These are phyloP conservation scores for Trypoxylon attenuatum DNA, from an alignment of 2,888 invertebrate species.

Conservation along the genomic window DNA sequence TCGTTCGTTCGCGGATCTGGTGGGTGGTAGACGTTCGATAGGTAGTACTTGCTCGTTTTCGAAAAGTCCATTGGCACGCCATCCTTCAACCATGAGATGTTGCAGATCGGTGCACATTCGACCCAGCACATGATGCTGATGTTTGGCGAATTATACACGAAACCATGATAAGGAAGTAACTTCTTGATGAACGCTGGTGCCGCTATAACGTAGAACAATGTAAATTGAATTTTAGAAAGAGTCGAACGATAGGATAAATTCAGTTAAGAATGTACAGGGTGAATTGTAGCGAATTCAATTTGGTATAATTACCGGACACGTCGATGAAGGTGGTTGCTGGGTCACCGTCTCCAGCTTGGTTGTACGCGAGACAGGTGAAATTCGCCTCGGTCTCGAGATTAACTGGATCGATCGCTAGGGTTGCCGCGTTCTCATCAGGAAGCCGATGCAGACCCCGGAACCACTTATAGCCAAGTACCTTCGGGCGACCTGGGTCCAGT, in stretches of 20 bases:
- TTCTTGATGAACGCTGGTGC: conserved; percentile 92
- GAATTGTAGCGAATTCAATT: neutral
- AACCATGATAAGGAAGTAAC: conserved; percentile 88
- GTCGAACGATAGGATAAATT: neutral
- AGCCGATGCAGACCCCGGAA: conserved; percentile 85
- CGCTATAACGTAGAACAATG: conserved; percentile 77
- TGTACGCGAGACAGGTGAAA: conserved; percentile 91
- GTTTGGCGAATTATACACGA: conserved; percentile 82
- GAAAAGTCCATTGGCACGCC: conserved; percentile 80
- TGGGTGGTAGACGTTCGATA: conserved; percentile 81
- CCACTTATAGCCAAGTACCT: conserved; percentile 86
- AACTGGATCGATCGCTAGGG: conserved; percentile 89
- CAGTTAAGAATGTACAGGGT: too few relatives aligned
- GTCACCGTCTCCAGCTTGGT: conserved; percentile 88
- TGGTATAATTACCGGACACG: conserved; percentile 77
- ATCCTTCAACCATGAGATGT: conserved; percentile 90
- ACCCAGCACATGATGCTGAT: conserved; percentile 88
- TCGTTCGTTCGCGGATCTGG: conserved; percentile 88
- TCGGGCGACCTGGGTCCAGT: conserved; percentile 88
- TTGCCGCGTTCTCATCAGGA: conserved; percentile 84
- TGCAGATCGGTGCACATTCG: conserved; percentile 91
- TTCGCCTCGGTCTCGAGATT: conserved; percentile 90
- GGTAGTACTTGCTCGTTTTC: conserved; percentile 79
- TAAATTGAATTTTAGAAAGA: too few relatives aligned
- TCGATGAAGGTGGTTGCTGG: conserved; percentile 82